These are phyloP conservation scores for Sinella curviseta DNA, from an alignment of 1,140 invertebrate genomes.

Conservation along the genomic window DNA sequence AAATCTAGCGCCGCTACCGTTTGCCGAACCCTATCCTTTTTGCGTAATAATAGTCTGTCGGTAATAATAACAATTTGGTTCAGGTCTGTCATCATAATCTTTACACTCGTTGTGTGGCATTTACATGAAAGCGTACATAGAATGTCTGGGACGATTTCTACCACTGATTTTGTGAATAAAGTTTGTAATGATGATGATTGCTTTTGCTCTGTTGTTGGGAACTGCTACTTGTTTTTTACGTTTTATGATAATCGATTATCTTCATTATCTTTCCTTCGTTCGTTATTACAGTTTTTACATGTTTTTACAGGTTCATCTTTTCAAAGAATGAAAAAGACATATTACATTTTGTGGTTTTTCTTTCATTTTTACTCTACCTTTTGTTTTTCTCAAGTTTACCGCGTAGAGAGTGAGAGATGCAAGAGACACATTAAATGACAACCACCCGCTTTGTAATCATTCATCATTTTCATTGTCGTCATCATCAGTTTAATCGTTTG, in stretches of 20 bases:
- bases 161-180: too few relatives aligned
- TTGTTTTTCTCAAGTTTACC: neutral
- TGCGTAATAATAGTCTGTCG: too few relatives aligned
- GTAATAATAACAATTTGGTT: neutral
- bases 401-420: neutral
- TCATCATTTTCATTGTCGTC: neutral
- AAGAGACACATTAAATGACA: neutral
- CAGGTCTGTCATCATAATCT: neutral
- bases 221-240: neutral
- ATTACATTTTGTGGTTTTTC: neutral
- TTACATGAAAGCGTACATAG: neutral
- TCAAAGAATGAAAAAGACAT: too few relatives aligned
- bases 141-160: too few relatives aligned
- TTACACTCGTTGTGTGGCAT: neutral
- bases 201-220: too few relatives aligned
- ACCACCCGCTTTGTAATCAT: neutral
- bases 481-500: neutral
- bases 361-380: neutral
- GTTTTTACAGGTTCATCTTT: too few relatives aligned
- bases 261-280: neutral
- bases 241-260: neutral
- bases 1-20: neutral
- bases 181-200: too few relatives aligned
- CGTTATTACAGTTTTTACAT: neutral
- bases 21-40: neutral